These are phyloP conservation scores for Montipora capitata DNA, from an alignment of 92 coral and sea anemone genomes.

Conservation along the genomic window DNA sequence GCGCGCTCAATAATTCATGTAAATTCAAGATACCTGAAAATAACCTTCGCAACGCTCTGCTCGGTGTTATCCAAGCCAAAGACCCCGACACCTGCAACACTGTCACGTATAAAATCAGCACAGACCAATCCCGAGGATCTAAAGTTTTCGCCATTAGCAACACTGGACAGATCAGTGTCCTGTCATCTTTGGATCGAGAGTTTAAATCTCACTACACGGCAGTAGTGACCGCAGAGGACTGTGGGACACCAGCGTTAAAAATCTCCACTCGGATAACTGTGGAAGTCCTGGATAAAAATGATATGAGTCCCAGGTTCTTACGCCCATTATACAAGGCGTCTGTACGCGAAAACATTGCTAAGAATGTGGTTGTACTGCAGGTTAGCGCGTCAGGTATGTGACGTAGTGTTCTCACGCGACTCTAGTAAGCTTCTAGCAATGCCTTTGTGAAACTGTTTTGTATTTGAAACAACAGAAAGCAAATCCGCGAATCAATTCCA, in stretches of 20 bases:
- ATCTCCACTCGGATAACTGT: slow-evolving; percentile 76
- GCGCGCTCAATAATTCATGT: slow-evolving; percentile 71
- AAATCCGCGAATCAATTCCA: no score
- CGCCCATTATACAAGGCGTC: slow-evolving; percentile 57
- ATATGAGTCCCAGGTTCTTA: slow-evolving; percentile 81
- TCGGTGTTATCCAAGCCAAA: slow-evolving; percentile 47
- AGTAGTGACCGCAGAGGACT: slow-evolving; percentile 80
- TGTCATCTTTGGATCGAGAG: slow-evolving; percentile 84
- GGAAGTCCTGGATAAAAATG: slow-evolving; percentile 83
- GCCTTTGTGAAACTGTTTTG: no score
- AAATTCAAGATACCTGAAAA: slow-evolving; percentile 70
- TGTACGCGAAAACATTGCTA: slow-evolving; percentile 74
- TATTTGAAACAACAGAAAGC: neutral
- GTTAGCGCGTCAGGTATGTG: slow-evolving; percentile 90
- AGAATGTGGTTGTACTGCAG: slow-evolving; percentile 71
- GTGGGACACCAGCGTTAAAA: slow-evolving; percentile 81
- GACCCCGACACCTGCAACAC: slow-evolving; percentile 80
- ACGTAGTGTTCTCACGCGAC: no score
- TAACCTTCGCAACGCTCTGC: slow-evolving; percentile 32
- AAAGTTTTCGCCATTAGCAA: slow-evolving; percentile 64
- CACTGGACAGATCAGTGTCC: slow-evolving; percentile 67
- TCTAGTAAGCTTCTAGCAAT: neutral
- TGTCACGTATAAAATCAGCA: slow-evolving; percentile 60
- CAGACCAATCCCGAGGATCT: slow-evolving; percentile 67
- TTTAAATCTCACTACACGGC: slow-evolving; percentile 71